Evolutionary conservation across 2,797 vertebrate genomes (phyloP).

Genomic region (Eulemur coronatus): DNA sequence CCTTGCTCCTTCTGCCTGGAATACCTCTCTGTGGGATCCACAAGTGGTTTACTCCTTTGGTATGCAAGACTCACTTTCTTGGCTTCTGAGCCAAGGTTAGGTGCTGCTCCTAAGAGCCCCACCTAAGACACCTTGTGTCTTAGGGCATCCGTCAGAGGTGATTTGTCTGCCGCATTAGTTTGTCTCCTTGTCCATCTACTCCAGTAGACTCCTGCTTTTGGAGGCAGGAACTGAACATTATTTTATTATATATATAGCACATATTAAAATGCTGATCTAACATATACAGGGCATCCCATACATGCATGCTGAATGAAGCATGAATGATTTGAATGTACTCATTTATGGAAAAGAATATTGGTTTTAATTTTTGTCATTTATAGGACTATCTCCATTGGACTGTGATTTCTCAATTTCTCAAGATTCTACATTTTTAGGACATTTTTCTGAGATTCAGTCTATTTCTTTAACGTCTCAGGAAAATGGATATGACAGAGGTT

Average conservation of each 20-base stretch:
- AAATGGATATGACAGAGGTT: background rate
- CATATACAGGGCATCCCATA: background rate
- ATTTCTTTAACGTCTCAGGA: background rate
- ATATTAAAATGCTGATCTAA: background rate
- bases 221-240: background rate
- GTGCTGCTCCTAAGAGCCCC: accelerated
- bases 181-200: background rate
- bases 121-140: too few relatives aligned
- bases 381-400: background rate
- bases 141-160: background rate
- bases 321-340: background rate
- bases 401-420: background rate
- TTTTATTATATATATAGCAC: background rate
- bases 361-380: background rate
- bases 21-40: background rate
- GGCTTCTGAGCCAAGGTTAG: background rate
- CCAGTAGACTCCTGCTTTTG: background rate
- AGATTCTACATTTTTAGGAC: background rate
- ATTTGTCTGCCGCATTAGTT: background rate
- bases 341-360: background rate
- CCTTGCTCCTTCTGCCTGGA: background rate
- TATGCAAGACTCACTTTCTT: background rate
- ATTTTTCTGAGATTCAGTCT: background rate
- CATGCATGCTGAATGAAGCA: background rate
- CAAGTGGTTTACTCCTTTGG: background rate